phyloP scores from a whole-genome alignment of 2,888 invertebrate species.

The Cremastobaeus sp. region DNA sequence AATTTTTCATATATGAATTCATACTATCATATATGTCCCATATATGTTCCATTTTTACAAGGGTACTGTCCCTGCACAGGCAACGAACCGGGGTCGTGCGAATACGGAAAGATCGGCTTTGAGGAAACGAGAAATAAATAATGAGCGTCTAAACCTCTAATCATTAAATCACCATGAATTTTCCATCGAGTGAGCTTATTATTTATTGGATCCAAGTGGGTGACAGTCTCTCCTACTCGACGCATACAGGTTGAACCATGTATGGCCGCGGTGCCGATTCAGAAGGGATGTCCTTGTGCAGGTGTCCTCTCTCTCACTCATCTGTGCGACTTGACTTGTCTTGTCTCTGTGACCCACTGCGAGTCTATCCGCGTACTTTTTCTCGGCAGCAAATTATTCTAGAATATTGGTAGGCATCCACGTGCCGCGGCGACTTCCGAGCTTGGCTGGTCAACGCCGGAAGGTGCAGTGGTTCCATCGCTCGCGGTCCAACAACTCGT shows the following conservation, averaged over 20 bases:
- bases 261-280: constrained; percentile 67
- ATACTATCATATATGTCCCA: too few relatives aligned
- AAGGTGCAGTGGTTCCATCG: constrained; percentile 48
- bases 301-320: constrained; percentile 22
- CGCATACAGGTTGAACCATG: constrained; percentile 64
- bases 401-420: constrained; percentile 1
- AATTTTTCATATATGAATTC: not conserved
- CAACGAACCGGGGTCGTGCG: too few relatives aligned
- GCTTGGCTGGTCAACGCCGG: constrained; percentile 3
- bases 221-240: constrained; percentile 52
- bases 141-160: not conserved
- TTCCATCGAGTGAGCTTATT: constrained; percentile 29
- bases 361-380: constrained; percentile 28
- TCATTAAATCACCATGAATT: not conserved
- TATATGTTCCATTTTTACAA: too few relatives aligned
- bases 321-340: constrained; percentile 31
- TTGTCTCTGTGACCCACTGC: constrained; percentile 5
- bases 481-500: constrained; percentile 13
- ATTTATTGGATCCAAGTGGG: constrained; percentile 54
- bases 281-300: constrained; percentile 63
- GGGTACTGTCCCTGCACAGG: too few relatives aligned
- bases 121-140: constrained; percentile 26
- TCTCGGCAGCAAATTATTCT: constrained; percentile 33
- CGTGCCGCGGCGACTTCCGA: constrained; percentile 22
- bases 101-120: not conserved